phyloP scores from a whole-genome alignment of 2,797 vertebrate genomes.

The Phoeniculus purpureus region DNA sequence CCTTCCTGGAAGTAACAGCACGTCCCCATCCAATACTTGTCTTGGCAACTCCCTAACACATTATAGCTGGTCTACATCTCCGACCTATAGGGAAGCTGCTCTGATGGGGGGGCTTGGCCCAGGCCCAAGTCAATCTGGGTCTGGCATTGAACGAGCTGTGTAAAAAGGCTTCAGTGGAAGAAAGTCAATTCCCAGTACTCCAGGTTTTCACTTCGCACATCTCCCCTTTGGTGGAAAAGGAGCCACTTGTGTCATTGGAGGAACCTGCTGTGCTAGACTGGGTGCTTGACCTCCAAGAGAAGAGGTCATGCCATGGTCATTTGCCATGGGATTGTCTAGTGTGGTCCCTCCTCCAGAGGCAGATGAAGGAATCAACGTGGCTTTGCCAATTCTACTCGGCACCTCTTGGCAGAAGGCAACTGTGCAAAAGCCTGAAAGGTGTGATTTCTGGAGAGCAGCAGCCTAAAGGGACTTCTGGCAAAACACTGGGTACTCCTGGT shows the following conservation, averaged over 20 bases:
- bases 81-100: background rate
- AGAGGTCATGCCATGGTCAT: background rate
- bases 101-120: background rate
- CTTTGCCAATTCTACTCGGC: background rate
- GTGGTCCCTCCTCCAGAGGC: background rate
- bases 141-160: background rate
- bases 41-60: background rate
- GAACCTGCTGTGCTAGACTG: background rate
- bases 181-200: background rate
- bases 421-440: background rate
- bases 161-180: constrained; percentile 7
- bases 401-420: constrained; percentile 1
- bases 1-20: background rate
- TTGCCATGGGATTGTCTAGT: background rate
- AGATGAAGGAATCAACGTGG: background rate
- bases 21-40: background rate
- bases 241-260: background rate
- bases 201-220: background rate
- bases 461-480: background rate
- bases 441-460: constrained; percentile 33
- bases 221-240: background rate
- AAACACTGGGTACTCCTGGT: constrained; percentile 3
- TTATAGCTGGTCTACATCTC: background rate
- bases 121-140: background rate
- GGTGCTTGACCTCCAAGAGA: background rate